These are phyloP conservation scores for Sapajus apella DNA, from an alignment of 2,113 vertebrate genomes.

Conservation along the genomic window DNA sequence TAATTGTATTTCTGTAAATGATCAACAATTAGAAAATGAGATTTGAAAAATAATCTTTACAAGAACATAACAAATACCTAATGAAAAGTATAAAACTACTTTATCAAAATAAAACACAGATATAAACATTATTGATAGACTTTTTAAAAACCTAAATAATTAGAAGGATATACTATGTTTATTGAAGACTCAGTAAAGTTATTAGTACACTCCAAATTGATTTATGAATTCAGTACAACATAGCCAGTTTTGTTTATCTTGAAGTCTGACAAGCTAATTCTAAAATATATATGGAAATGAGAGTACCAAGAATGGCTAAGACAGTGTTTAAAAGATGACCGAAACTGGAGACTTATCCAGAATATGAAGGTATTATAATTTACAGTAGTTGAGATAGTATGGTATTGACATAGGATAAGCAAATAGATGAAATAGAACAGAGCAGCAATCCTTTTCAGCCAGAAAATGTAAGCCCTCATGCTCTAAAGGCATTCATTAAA, in stretches of 20 bases:
- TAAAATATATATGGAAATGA: not conserved
- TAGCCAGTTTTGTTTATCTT: not conserved
- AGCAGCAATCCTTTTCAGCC: not conserved
- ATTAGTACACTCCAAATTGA: not conserved
- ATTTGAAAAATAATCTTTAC: not conserved
- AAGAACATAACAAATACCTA: not conserved
- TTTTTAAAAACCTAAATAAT: not conserved
- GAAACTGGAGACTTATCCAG: not conserved
- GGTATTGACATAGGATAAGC: not conserved
- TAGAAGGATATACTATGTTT: not conserved
- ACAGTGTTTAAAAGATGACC: not conserved
- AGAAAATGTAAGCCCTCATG: not conserved
- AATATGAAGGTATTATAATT: not conserved
- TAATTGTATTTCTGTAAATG: not conserved
- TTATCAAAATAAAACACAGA: not conserved
- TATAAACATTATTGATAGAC: not conserved
- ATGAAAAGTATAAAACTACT: not conserved
- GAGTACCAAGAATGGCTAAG: not conserved
- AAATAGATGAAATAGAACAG: not conserved
- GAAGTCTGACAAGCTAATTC: not conserved
- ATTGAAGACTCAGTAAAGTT: not conserved
- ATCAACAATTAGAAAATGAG: not conserved
- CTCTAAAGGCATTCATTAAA: not conserved
- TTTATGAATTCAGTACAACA: not conserved
- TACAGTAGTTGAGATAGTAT: not conserved